A percentile compares a stretch with the other conserved stretches of the same genome.
These are phyloP conservation scores for Labeo rohita DNA, from an alignment of 2,113 vertebrate genomes.

Conservation along the genomic window DNA sequence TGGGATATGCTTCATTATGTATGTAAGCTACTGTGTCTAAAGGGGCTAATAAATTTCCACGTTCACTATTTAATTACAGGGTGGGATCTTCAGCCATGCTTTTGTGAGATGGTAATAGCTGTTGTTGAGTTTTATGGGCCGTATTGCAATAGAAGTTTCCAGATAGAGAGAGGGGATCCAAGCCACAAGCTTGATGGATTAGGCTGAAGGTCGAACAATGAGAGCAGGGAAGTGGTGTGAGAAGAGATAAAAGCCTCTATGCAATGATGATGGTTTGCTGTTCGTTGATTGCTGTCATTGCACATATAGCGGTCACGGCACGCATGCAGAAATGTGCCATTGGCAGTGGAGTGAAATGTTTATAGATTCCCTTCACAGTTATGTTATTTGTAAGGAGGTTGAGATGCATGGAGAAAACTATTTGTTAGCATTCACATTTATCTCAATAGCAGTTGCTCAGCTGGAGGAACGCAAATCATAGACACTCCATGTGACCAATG, in stretches of 20 bases:
- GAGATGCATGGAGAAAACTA: neutral
- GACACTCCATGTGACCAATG: neutral
- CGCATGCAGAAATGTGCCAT: neutral
- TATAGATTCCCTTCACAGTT: neutral
- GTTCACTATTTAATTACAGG: conserved; percentile 51
- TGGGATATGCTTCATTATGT: conserved; percentile 11
- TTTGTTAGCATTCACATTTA: neutral
- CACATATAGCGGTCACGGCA: neutral
- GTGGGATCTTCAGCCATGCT: conserved; percentile 26
- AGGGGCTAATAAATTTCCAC: conserved; percentile 39
- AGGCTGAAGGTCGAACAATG: conserved; percentile 35
- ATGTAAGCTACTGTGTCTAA: conserved; percentile 7
- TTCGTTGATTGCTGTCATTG: conserved; percentile 36
- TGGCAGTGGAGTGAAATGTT: neutral
- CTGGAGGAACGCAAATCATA: neutral
- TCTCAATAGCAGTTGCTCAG: neutral
- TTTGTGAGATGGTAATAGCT: conserved; percentile 18
- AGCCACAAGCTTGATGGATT: conserved; percentile 44
- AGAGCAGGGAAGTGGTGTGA: neutral
- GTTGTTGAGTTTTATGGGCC: conserved; percentile 17
- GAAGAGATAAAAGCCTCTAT: conserved; percentile 48
- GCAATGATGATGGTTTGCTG: conserved; percentile 35
- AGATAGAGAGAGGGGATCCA: conserved; percentile 11
- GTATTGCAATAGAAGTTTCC: conserved; percentile 15
- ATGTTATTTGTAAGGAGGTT: neutral